phyloP scores from a whole-genome alignment of 2,113 vertebrate genomes.

The Pelobates fuscus region DNA sequence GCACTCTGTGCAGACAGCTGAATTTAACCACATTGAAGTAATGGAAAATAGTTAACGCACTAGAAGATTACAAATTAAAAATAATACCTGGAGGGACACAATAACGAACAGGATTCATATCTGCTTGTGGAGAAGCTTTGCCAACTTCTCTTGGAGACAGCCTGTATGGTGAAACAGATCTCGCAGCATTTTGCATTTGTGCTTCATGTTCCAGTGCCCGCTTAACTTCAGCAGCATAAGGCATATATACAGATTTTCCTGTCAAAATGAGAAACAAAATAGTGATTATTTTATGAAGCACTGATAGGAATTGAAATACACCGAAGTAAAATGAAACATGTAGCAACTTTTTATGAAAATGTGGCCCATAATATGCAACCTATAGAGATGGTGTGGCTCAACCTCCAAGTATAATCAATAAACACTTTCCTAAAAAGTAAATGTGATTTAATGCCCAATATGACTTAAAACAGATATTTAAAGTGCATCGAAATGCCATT shows the following conservation, averaged over 20 bases:
- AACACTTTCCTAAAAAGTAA: no score
- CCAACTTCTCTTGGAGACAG: conserved; percentile 81
- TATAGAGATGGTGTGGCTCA: no score
- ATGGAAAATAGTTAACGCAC: no score
- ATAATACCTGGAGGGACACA: conserved; percentile 87
- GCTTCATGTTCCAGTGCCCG: conserved; percentile 82
- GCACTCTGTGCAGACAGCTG: not conserved
- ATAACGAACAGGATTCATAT: conserved; percentile 72
- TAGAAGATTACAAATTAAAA: not conserved
- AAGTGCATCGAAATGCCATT: no score
- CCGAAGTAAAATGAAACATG: no score
- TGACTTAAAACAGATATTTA: no score
- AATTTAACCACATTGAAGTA: not conserved
- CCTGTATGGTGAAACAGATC: conserved; percentile 82
- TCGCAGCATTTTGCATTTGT: conserved; percentile 66
- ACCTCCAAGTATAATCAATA: no score
- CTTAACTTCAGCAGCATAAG: conserved; percentile 80
- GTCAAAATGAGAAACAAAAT: conserved; percentile 40
- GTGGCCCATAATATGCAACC: no score
- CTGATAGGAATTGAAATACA: no score
- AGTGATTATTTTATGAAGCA: not conserved
- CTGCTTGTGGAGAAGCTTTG: conserved; percentile 79
- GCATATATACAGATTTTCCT: conserved; percentile 85
- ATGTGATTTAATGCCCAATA: no score
- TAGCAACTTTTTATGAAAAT: no score